phyloP scores from a whole-genome alignment of 2,113 vertebrate species.

The Aspidoscelis tigris region DNA sequence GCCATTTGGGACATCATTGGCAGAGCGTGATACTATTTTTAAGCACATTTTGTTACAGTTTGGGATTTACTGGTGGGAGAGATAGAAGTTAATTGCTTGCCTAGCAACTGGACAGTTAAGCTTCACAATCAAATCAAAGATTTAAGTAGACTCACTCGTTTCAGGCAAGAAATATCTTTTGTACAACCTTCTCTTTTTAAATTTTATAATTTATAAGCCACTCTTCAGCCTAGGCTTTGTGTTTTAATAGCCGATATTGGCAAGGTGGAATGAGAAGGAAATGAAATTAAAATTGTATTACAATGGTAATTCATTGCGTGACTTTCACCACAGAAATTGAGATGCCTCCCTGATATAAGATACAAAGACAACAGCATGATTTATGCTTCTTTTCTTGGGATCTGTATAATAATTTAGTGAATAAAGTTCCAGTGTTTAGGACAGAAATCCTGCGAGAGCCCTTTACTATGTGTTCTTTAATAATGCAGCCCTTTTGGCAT shows the following conservation, averaged over 20 bases:
- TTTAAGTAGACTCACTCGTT: neutral
- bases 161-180: neutral
- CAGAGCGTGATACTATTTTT: neutral
- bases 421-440: neutral
- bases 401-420: neutral
- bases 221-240: no score
- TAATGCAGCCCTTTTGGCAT: no score
- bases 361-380: neutral
- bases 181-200: conserved; percentile 14
- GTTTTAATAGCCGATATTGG: no score
- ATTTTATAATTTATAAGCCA: neutral
- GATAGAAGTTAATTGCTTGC: conserved; percentile 4
- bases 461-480: no score
- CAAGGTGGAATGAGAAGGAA: neutral
- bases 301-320: neutral
- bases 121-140: conserved; percentile 13
- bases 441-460: no score
- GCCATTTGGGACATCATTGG: neutral
- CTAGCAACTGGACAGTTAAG: conserved; percentile 16
- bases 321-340: no score
- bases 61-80: conserved; percentile 3
- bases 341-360: neutral
- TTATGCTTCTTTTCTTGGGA: neutral
- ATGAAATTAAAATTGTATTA: neutral
- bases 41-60: neutral